A percentile compares a stretch with the other conserved stretches of the same genome.
Evolutionary conservation across 2,888 invertebrate species (phyloP).

Genomic region (Sarcophaga rosellei): DNA sequence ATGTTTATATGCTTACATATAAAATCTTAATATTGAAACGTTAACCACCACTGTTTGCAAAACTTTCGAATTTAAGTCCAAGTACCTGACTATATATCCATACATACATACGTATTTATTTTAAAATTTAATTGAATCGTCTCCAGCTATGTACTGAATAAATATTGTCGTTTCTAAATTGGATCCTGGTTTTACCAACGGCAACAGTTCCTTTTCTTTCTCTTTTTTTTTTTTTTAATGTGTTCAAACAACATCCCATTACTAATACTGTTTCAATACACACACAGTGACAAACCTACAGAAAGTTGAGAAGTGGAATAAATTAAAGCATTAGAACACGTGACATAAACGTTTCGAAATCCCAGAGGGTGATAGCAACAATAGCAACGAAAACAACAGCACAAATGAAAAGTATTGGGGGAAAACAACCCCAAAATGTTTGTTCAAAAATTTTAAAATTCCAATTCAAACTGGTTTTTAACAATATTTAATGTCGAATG

Average conservation of each 20-base stretch:
- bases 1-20: too few species aligned
- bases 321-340: slow-evolving; percentile 61
- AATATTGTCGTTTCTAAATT: slow-evolving; percentile 53
- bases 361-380: slow-evolving; percentile 8
- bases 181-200: slow-evolving; percentile 45
- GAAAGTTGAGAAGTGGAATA: slow-evolving; percentile 29
- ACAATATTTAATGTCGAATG: too few species aligned
- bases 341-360: slow-evolving; percentile 49
- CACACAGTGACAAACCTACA: not conserved
- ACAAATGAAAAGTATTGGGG: not conserved
- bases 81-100: not conserved
- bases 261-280: not conserved
- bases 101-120: not conserved
- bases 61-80: too few species aligned
- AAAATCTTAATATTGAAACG: too few species aligned
- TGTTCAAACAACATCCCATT: not conserved
- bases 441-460: not conserved
- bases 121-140: slow-evolving; percentile 29
- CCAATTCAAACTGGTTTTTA: too few species aligned
- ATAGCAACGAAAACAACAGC: slow-evolving; percentile 3
- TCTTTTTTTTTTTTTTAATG: too few species aligned
- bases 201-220: slow-evolving; percentile 10
- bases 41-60: too few species aligned
- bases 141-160: slow-evolving; percentile 49
- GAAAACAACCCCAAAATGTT: not conserved